Evolutionary conservation across 1,140 invertebrate species (phyloP), one percentile per base, ranked within the genome.

Genomic region (Paraescarpia echinospica): DNA sequence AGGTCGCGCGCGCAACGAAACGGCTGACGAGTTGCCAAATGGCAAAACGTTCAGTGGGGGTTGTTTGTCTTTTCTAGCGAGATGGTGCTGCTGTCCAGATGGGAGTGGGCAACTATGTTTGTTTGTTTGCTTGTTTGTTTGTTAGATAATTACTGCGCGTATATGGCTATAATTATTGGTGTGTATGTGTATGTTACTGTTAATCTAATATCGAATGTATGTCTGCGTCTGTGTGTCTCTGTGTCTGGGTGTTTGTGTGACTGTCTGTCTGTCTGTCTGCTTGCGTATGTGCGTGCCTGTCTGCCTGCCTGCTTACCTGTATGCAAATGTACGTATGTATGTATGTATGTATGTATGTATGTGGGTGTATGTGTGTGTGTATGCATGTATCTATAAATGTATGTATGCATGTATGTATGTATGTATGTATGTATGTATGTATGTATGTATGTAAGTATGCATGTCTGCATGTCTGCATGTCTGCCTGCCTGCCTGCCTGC

Each of bases 361-460:
- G 41, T 41, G 41, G 4, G 41, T 41, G 41, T 41, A 6, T 41
- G 4, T 41, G 41, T 41, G 4, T 41, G 12, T 41, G 41, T 41
- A 41, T 41, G 14, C 0, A 90, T 41, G 18, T 90, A n/a, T n/a
- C n/a, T n/a, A 90, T 90, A 33, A 31, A 90, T 90, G n/a, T 90
- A 90, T 90, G 2, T 90, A 90, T 90, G n/a, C n/a, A 90, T 90
- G 2, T 18, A 33, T 9, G n/a, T 9, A 90, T 33, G n/a, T 90
- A 90, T 90, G n/a, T 90, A 35, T 90, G n/a, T 90, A 35, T 90
- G n/a, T 90, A 35, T 90, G n/a, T 90, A 35, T 90, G n/a, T 90
- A 35, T 90, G n/a, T 90, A 35, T 90, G n/a, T 90, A 35, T 90
- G n/a, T 90, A 35, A 9, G n/a, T 90, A 35, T 90, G n/a, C n/a